phyloP scores from a whole-genome alignment of 1,140 invertebrate genomes.

The Leptestheria dahalacensis region DNA sequence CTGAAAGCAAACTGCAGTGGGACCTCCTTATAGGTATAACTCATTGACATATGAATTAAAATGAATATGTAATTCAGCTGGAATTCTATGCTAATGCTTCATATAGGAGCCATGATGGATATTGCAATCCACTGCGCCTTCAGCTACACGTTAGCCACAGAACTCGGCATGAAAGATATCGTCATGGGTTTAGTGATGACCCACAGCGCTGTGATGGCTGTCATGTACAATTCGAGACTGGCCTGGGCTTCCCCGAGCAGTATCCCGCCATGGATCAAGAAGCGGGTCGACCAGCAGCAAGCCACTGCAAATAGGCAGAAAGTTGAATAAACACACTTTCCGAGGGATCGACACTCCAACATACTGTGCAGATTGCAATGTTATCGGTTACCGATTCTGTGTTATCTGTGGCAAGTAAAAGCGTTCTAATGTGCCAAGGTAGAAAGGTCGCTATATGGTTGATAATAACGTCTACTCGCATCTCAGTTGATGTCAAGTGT shows the following conservation, averaged over 20 bases:
- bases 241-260: slow-evolving; percentile 12
- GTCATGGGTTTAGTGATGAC: neutral
- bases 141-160: neutral
- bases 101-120: slow-evolving; percentile 9
- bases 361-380: too few species aligned
- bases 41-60: too few species aligned
- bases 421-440: too few species aligned
- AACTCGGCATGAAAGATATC: neutral
- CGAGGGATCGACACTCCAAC: too few species aligned
- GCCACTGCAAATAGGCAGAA: neutral
- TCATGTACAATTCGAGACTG: slow-evolving; percentile 11
- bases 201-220: neutral
- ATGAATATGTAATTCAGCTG: too few species aligned
- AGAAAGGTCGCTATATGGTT: too few species aligned
- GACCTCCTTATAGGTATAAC: slow-evolving; percentile 15
- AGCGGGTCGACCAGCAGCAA: slow-evolving; percentile 6
- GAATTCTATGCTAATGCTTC: too few species aligned
- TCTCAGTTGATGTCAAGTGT: neutral
- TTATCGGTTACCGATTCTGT: too few species aligned
- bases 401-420: too few species aligned
- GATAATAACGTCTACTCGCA: too few species aligned
- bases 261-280: slow-evolving; percentile 13
- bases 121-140: slow-evolving; percentile 5
- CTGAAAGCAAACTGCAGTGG: slow-evolving; percentile 1
- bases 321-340: neutral